Evolutionary conservation across 2,113 vertebrate species (phyloP).

Genomic region (Lates calcarifer): DNA sequence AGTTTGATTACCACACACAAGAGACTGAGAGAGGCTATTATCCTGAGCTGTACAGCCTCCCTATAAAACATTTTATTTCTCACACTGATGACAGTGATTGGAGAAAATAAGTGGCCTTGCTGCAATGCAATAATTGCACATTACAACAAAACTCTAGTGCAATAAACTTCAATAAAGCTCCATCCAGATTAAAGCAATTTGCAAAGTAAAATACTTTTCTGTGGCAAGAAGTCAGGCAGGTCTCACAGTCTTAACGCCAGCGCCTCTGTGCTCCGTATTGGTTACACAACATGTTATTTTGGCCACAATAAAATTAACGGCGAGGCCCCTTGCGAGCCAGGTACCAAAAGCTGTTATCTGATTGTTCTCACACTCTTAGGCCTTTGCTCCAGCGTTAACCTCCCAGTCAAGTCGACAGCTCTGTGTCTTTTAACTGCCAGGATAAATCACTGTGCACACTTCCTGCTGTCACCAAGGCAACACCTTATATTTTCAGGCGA

Average conservation of each 20-base stretch:
- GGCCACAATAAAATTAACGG: slow-evolving; percentile 25
- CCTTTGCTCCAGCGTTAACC: slow-evolving; percentile 63
- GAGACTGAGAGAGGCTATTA: slow-evolving; percentile 39
- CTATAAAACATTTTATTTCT: slow-evolving; percentile 35
- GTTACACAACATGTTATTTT: slow-evolving; percentile 46
- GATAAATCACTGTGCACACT: slow-evolving; percentile 62
- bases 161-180: slow-evolving; percentile 37
- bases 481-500: slow-evolving; percentile 41
- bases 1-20: slow-evolving; percentile 42
- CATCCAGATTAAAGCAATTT: slow-evolving; percentile 29
- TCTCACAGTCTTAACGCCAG: not conserved
- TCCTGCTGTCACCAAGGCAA: slow-evolving; percentile 74
- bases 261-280: not conserved
- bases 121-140: slow-evolving; percentile 43
- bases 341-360: slow-evolving; percentile 51
- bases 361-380: slow-evolving; percentile 54
- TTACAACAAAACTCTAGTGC: slow-evolving; percentile 21
- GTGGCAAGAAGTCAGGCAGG: slow-evolving; percentile 22
- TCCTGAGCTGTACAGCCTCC: slow-evolving; percentile 20
- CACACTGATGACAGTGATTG: slow-evolving; percentile 38
- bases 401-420: slow-evolving; percentile 56
- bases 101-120: slow-evolving; percentile 44
- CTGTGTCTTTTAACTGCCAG: slow-evolving; percentile 65
- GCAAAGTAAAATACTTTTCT: slow-evolving; percentile 36
- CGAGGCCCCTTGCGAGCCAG: slow-evolving; percentile 4